Evolutionary conservation across 2,113 vertebrate genomes (phyloP).

Genomic region (Phalacrocorax aristotelis): DNA sequence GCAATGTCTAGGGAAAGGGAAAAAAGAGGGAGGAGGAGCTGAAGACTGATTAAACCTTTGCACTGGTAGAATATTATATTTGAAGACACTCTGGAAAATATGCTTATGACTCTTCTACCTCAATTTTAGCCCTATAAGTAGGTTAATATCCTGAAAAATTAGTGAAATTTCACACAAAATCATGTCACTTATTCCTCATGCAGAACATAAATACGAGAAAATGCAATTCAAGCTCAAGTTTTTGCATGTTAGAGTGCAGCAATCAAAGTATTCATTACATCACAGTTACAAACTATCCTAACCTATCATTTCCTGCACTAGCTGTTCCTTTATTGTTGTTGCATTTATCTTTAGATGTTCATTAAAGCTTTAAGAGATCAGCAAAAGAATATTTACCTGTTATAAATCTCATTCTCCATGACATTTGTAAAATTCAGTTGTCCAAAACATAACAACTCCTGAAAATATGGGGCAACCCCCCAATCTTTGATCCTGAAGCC

Average conservation of each 20-base stretch:
- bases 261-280: not conserved
- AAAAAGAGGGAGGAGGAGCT: not conserved
- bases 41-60: not conserved
- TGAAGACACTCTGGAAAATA: not conserved
- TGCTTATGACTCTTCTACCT: not conserved
- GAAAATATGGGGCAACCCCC: not conserved
- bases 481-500: not conserved
- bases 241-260: not conserved
- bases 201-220: not conserved
- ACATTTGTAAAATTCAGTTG: not conserved
- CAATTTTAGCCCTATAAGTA: not conserved
- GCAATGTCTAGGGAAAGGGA: fast-evolving
- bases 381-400: not conserved
- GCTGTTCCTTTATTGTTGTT: not conserved
- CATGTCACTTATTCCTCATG: not conserved
- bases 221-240: not conserved
- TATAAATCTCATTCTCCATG: not conserved
- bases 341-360: not conserved
- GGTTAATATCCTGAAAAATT: not conserved
- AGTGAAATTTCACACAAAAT: not conserved
- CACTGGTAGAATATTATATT: not conserved
- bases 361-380: not conserved
- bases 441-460: not conserved
- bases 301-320: not conserved
- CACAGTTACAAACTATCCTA: not conserved